These are phyloP conservation scores for Magallana angulata DNA, from an alignment of 1,140 invertebrate genomes.

Conservation along the genomic window DNA sequence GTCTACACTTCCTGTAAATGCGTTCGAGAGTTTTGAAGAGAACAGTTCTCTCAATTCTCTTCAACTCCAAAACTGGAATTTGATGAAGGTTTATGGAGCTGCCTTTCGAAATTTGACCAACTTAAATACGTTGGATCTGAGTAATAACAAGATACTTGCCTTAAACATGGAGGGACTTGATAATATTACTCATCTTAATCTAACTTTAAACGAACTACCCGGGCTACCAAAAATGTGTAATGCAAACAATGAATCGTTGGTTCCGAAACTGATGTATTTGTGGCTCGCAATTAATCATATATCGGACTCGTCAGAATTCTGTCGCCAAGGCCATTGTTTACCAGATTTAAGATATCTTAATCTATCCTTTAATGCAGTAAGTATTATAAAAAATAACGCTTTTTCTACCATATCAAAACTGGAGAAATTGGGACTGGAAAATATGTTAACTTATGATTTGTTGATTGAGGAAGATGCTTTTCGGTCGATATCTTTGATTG, in stretches of 20 bases:
- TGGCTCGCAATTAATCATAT: background rate
- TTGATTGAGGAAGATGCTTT: constrained; percentile 1
- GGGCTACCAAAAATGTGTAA: background rate
- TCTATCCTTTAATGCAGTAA: constrained; percentile 1
- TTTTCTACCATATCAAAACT: background rate
- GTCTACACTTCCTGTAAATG: background rate
- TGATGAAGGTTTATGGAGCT: background rate
- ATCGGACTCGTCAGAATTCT: background rate
- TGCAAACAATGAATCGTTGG: background rate
- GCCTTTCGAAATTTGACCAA: background rate
- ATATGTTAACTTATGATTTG: constrained; percentile 19
- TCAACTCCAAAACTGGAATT: background rate
- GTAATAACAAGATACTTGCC: background rate
- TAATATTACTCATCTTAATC: background rate
- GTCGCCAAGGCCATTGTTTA: background rate
- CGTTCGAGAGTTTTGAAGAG: background rate
- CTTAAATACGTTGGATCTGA: background rate
- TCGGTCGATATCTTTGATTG: background rate
- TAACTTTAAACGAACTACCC: background rate
- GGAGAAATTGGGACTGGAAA: background rate
- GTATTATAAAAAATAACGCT: background rate
- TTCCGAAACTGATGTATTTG: background rate
- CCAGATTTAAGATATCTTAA: background rate
- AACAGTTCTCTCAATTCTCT: background rate
- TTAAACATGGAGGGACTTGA: background rate